Evolutionary conservation across 2,888 invertebrate genomes (phyloP), one percentile per base, ranked within the genome.

Genomic region (Microdon myrmicae): DNA sequence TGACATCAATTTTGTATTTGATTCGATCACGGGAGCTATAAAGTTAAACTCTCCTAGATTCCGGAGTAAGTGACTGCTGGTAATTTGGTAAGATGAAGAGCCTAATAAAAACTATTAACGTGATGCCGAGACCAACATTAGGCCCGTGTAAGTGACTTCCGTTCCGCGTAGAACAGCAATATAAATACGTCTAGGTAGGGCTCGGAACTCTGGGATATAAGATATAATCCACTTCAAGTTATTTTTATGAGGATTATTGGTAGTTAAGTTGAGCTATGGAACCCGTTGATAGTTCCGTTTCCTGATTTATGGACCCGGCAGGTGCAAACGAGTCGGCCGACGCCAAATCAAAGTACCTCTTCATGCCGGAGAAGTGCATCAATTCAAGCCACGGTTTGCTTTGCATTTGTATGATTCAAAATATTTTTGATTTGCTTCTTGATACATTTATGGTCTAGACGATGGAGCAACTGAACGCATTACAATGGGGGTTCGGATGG

Each of bases 71-170:
- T 64, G 58, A 53, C 29, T 43, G 39, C 25, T 10, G 43, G 39
- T 44, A 31, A 51, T 64, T 58, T 47, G 32, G 17, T 26, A 58
- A 58, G 58, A 64, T 64, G 58, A 47, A 64, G 64, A 58, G 47
- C 45, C 58, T 32, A 45, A 64, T 64, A 64, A 64, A 64, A 64
- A 32, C 64, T 64, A 64, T 64, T 64, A 64, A 64, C 61, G 44
- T 56, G 39, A 44, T 51, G 44, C 43, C 22, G 28, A 43, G 39
- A 41, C 35, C 32, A 43, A 47, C 47, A 47, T 43, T 31, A 43
- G 23, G 16, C 39, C 35, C 17, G 47, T 28, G 16, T 23, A 44
- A 49, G 29, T 55, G 48, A 60, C 54, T 61, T 61, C 60, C 54
- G 60, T 55, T 55, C 34, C 4, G 2, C 26, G 14, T 41, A 10